These are phyloP conservation scores for Leucophora obtusa DNA, from an alignment of 2,888 invertebrate species.

Conservation along the genomic window DNA sequence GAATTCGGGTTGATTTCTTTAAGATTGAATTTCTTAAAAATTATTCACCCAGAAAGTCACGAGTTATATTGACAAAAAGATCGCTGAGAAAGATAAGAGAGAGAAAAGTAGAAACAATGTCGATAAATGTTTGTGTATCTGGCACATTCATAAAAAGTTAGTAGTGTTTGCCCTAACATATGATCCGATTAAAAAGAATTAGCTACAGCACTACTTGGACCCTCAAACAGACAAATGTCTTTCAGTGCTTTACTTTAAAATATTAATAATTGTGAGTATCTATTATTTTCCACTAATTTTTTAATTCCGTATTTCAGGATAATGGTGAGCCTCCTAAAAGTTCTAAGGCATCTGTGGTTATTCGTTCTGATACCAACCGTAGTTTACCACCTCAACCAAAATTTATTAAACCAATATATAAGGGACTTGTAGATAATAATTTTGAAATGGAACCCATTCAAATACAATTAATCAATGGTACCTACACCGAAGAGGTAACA, in stretches of 20 bases:
- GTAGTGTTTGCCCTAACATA: no score
- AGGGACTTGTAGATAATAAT: slow-evolving; percentile 46
- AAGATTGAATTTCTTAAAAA: no score
- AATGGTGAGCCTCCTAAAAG: slow-evolving; percentile 64
- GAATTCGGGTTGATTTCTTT: no score
- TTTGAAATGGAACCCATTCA: slow-evolving; percentile 53
- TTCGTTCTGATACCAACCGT: slow-evolving; percentile 63
- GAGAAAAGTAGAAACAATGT: no score
- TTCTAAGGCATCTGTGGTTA: slow-evolving; percentile 61
- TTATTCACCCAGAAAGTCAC: no score
- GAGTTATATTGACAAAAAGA: no score
- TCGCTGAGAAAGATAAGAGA: background rate
- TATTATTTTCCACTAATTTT: background rate
- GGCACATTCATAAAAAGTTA: no score
- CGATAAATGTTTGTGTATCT: no score
- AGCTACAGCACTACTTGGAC: no score
- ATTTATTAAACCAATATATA: slow-evolving; percentile 60
- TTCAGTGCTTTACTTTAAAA: no score
- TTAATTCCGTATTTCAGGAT: slow-evolving; percentile 59
- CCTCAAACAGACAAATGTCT: no score
- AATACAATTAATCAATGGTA: slow-evolving; percentile 55
- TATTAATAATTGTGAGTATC: background rate
- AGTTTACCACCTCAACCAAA: slow-evolving; percentile 64
- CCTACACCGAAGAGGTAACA: slow-evolving; percentile 62
- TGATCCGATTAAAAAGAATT: no score